These are phyloP conservation scores for Drosophila vallismaia DNA, from an alignment of 2,888 invertebrate genomes.

Conservation along the genomic window DNA sequence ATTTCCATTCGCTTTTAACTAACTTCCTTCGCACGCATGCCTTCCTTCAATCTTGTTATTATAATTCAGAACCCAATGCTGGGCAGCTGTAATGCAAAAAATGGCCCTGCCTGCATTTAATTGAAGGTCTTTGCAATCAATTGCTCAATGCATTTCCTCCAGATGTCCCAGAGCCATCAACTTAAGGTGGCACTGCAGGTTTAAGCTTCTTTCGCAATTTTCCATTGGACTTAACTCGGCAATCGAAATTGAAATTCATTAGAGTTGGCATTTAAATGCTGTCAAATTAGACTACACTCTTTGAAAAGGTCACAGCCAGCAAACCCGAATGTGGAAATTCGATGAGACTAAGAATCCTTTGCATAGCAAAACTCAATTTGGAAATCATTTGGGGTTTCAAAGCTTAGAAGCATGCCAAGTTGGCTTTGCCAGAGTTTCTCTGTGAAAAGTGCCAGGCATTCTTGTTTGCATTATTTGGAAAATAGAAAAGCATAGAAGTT, in stretches of 20 bases:
- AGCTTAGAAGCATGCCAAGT: conserved; percentile 9
- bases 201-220: conserved; percentile 27
- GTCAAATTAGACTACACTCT: conserved; percentile 6
- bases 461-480: background rate
- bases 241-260: conserved; percentile 25
- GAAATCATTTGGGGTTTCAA: conserved; percentile 27
- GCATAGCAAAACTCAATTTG: conserved; percentile 16
- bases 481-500: too few relatives aligned
- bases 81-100: conserved; percentile 28
- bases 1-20: conserved; percentile 18
- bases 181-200: background rate
- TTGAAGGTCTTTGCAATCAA: conserved; percentile 53
- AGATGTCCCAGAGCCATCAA: conserved; percentile 11
- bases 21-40: conserved; percentile 13
- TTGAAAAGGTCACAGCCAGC: conserved; percentile 9
- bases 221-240: conserved; percentile 22
- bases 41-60: conserved; percentile 27
- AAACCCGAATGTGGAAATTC: background rate
- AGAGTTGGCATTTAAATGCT: conserved; percentile 15
- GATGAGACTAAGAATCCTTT: conserved; percentile 3
- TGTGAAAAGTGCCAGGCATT: background rate
- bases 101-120: conserved; percentile 29
- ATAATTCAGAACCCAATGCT: conserved; percentile 14
- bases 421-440: conserved; percentile 2
- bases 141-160: conserved; percentile 13